Percentiles rank a stretch among this genome's conserved stretches.
Evolutionary conservation across 1,140 invertebrate genomes (phyloP).

Genomic region (Trichomalopsis sarcophagae): DNA sequence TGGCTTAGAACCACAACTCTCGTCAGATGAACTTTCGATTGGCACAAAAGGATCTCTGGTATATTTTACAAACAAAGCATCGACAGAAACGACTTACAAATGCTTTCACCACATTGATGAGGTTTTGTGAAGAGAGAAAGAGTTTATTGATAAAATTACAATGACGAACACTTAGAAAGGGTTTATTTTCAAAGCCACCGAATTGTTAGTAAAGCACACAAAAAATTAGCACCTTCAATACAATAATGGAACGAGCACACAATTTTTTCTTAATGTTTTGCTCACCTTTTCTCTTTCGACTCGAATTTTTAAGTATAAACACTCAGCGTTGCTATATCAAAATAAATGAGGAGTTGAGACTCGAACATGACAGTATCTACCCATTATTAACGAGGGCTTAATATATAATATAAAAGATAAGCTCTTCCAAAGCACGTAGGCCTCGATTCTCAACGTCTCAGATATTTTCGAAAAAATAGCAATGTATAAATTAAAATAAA

Average conservation of each 20-base stretch:
- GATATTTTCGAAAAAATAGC: constrained; percentile 5
- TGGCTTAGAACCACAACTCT: not conserved
- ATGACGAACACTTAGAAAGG: not conserved
- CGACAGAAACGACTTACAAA: constrained; percentile 11
- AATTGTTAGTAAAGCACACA: constrained; percentile 46
- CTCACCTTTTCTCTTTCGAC: constrained; percentile 55
- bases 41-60: not conserved
- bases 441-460: constrained; percentile 16
- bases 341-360: constrained; percentile 23
- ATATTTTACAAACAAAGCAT: constrained; percentile 6
- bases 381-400: not conserved
- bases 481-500: not conserved
- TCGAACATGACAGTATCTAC: constrained; percentile 6
- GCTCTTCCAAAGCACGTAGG: not conserved
- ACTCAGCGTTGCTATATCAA: constrained; percentile 14
- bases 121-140: not conserved
- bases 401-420: not conserved
- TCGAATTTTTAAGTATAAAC: constrained; percentile 45
- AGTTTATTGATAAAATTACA: constrained; percentile 11
- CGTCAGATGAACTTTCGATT: not conserved
- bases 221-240: constrained; percentile 28
- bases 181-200: constrained; percentile 34
- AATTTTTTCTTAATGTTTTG: constrained; percentile 23
- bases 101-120: constrained; percentile 34
- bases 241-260: constrained; percentile 39